Evolutionary conservation across 64 coral and sea anemone species (phyloP).

Genomic region (Dendrophyllia cribrosa): DNA sequence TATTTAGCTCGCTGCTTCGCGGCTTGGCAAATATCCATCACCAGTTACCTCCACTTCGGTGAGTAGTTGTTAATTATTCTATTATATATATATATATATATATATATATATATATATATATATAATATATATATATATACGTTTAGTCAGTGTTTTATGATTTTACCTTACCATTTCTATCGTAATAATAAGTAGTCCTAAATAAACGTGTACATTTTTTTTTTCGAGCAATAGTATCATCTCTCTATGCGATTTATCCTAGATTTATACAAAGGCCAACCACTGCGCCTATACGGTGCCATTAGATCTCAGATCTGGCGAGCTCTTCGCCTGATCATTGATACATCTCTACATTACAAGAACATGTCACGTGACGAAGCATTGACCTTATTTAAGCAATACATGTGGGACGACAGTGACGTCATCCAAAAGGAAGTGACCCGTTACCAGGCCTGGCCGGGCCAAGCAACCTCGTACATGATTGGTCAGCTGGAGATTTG

Average conservation of each 20-base stretch:
- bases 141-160: no score
- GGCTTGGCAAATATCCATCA: no score
- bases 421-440: conserved; percentile 30
- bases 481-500: conserved; percentile 60
- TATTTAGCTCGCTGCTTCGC: no score
- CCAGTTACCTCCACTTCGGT: no score
- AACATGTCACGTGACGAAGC: conserved; percentile 67
- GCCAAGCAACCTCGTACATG: conserved; percentile 68
- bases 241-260: neutral
- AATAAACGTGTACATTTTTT: no score
- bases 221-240: neutral
- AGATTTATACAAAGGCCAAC: conserved; percentile 54
- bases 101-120: no score
- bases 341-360: conserved; percentile 58
- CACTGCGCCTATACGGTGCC: conserved; percentile 33
- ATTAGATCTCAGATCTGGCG: conserved; percentile 66
- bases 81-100: no score
- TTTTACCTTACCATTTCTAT: no score
- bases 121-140: no score
- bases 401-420: conserved; percentile 68
- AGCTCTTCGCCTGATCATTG: conserved; percentile 59
- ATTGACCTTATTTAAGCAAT: conserved; percentile 28
- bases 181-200: no score
- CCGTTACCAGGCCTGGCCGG: conserved; percentile 66
- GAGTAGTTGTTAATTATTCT: no score